Base-by-base conservation (phyloP, 1,140 invertebrate species). In the Drepana arcuata region DNA sequence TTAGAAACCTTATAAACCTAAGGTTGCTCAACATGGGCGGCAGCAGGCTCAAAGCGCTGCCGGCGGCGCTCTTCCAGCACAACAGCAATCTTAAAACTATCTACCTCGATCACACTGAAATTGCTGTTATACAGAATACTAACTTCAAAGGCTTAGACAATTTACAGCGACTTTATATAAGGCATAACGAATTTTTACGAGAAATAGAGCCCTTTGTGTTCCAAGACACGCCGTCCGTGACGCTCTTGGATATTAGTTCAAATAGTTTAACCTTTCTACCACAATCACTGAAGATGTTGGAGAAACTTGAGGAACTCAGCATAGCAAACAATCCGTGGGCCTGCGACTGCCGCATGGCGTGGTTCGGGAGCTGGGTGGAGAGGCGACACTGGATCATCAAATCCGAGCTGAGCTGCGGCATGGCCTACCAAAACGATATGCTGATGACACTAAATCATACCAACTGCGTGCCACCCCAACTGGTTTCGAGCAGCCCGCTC, bases 301-400 rank as follows among this genome's bases (percentile, higher is more conserved):
- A 80, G 2, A 77, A 85, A 23, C 68, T 96, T 24, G 66, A 84
- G 21, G 79, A 87, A 34, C 64, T 97, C 7, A 86, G 88, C 27
- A 85, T 96, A 14, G 72, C 87, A 9, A 87, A 89, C 15, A 97
- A 97, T 71, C 88, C 88, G 1, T 93, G 93, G 87, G 86, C 88
- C 2, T 98, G 95, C 84, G 92, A 96, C 67, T 97, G 95, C 66
- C 86, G 90, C n/a, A 90, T 95, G 86, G 89, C 89, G 29, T 97
- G 95, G 95, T 89, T 96, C 35, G 84, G 87, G 1, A 65, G 84
- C 7, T 94, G 91, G 90, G 80, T 87, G 7, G 84, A 88, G 15
- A 58, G 56, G 24, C 57, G 71, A 13, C 68, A 67, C 29, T 5
- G 18, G 4, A 78, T 87, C 16, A 75, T 86, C 2, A 80, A 86